Base-by-base conservation (phyloP, 1,140 invertebrate genomes). In the Drosophila azteca region DNA sequence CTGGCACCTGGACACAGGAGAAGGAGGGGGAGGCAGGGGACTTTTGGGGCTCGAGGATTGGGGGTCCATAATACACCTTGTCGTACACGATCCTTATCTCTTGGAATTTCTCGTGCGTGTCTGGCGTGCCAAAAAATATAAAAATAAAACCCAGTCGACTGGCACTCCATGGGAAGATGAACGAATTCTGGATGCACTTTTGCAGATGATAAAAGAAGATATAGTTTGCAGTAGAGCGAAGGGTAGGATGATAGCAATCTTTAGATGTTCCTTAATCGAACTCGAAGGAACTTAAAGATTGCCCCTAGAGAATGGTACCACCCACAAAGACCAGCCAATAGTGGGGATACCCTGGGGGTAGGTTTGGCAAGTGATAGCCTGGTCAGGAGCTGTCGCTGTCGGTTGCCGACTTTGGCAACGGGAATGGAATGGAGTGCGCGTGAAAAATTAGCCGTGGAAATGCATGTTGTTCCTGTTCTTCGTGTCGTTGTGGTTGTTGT, bases 21-120 rank as follows among this genome's bases (percentile, higher is more conserved):
- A 1, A 20, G 17, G 17, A 20, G 17, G 17, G 17, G 17, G 17
- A 6, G 13, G 5, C 29, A 62, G 61, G 49, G 43, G 20, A 11
- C 9, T 53, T 8, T 24, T 35, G 13, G 31, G 29, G 39, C 46
- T 48, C 26, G 50, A 24, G 66, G 66, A 69, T 62, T 77, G 70
- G 66, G 82, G 81, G 74, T 85, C 85, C 85, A 90, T 90, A 90
- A 90, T 90, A 90, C 85, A 90, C 85, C 85, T 90, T 90, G 85
- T 90, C 85, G 85, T 90, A 90, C 85, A 90, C 85, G 85, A 90
- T 90, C 77, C 85, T 90, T 90, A 90, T 90, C 85, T 89, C 84
- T 90, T 78, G 82, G 82, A 87, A 87, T 87, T 87, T 87, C 79
- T 88, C 79, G 82, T 87, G 82, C 83, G 82, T 87, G 82, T 87